These are phyloP conservation scores for Intoshia linei DNA, from an alignment of 1,140 invertebrate genomes.

Conservation along the genomic window DNA sequence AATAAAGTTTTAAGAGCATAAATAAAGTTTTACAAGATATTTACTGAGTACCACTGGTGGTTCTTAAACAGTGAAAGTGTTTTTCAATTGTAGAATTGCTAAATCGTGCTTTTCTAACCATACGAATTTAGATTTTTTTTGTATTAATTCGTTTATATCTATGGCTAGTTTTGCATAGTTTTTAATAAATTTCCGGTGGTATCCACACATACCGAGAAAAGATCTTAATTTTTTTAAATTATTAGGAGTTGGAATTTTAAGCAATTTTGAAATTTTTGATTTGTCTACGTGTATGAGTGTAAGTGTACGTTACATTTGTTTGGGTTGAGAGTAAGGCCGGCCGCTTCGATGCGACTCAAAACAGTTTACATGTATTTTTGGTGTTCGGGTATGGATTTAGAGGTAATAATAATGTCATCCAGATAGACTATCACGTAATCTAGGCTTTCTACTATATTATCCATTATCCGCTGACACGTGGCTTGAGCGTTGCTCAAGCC, in stretches of 20 bases:
- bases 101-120: not conserved
- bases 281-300: not conserved
- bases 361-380: not conserved
- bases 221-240: not conserved
- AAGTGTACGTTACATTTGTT: not conserved
- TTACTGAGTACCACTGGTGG: too few species aligned
- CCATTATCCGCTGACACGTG: conserved; percentile 8
- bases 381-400: not conserved
- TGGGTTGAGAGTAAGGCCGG: not conserved
- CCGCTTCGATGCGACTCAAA: not conserved
- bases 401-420: conserved; percentile 5
- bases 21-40: too few species aligned
- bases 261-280: not conserved
- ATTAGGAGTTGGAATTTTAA: not conserved
- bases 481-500: conserved; percentile 6
- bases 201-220: not conserved
- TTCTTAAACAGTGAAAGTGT: not conserved
- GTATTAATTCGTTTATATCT: not conserved
- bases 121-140: not conserved
- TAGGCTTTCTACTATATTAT: conserved; percentile 6
- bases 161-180: not conserved
- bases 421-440: conserved; percentile 2
- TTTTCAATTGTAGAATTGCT: not conserved
- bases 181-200: not conserved
- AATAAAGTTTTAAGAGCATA: too few species aligned